phyloP scores from a whole-genome alignment of 2,888 invertebrate genomes.

The Diaprepes abbreviatus region DNA sequence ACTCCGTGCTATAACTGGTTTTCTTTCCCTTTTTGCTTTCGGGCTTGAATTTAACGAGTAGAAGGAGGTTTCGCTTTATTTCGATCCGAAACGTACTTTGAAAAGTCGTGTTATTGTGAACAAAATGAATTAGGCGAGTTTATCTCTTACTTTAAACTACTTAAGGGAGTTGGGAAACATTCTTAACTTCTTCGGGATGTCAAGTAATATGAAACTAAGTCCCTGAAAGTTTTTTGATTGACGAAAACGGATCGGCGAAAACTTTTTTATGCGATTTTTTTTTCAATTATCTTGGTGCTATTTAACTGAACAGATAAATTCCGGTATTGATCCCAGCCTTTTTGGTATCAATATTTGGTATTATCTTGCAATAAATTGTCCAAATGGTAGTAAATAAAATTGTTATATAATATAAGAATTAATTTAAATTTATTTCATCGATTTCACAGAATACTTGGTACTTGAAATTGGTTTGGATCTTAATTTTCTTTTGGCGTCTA shows the following conservation, averaged over 20 bases:
- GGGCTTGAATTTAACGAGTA: background rate
- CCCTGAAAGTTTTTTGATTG: background rate
- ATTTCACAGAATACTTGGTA: no score
- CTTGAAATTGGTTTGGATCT: no score
- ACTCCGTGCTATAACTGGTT: background rate
- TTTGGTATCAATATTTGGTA: no score
- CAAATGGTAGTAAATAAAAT: no score
- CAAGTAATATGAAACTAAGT: background rate
- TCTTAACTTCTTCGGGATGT: background rate
- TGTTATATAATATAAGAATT: no score
- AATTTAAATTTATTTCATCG: no score
- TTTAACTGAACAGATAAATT: no score
- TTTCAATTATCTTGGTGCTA: no score
- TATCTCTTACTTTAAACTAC: conserved; percentile 23
- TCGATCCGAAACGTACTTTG: background rate
- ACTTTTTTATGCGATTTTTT: no score
- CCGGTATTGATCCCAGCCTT: no score
- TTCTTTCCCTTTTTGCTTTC: background rate
- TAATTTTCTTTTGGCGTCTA: no score
- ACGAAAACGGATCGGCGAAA: background rate
- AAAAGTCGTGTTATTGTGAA: conserved; percentile 1
- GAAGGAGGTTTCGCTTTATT: background rate
- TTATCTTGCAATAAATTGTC: no score
- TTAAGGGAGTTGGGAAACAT: conserved; percentile 4
- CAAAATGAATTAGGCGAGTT: conserved; percentile 17